phyloP scores from a whole-genome alignment of 2,888 invertebrate genomes.

The Tipula unca region DNA sequence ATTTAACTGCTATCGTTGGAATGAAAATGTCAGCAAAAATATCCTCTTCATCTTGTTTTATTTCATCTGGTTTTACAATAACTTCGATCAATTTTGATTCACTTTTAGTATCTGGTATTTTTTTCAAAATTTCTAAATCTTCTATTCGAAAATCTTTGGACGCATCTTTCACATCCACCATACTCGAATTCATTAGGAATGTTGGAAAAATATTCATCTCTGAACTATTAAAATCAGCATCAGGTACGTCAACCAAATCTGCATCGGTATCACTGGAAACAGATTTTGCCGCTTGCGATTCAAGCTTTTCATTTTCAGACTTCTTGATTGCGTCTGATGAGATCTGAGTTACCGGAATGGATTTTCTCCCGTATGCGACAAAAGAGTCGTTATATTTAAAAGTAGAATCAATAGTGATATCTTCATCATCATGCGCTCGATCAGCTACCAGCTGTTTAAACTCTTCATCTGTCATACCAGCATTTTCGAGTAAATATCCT shows the following conservation, averaged over 20 bases:
- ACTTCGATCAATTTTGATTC: constrained; percentile 35
- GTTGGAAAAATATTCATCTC: constrained; percentile 22
- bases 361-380: background rate
- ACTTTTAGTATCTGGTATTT: background rate
- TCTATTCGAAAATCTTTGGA: constrained; percentile 15
- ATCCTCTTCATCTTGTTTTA: constrained; percentile 48
- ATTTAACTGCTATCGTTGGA: constrained; percentile 18
- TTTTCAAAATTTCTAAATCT: constrained; percentile 16
- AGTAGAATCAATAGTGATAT: background rate
- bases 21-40: constrained; percentile 66
- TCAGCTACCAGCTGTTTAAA: constrained; percentile 50
- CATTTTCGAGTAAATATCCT: constrained; percentile 67
- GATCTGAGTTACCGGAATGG: background rate
- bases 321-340: background rate
- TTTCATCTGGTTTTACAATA: constrained; percentile 44
- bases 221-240: constrained; percentile 27
- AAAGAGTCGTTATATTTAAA: constrained; percentile 22
- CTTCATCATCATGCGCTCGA: constrained; percentile 25
- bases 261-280: constrained; percentile 31
- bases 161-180: background rate
- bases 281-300: background rate
- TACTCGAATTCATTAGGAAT: background rate
- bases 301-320: background rate
- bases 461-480: constrained; percentile 61
- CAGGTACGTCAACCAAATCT: constrained; percentile 34